Base-by-base conservation (phyloP, 2,888 invertebrate genomes). In the Euplagia quadripunctaria region DNA sequence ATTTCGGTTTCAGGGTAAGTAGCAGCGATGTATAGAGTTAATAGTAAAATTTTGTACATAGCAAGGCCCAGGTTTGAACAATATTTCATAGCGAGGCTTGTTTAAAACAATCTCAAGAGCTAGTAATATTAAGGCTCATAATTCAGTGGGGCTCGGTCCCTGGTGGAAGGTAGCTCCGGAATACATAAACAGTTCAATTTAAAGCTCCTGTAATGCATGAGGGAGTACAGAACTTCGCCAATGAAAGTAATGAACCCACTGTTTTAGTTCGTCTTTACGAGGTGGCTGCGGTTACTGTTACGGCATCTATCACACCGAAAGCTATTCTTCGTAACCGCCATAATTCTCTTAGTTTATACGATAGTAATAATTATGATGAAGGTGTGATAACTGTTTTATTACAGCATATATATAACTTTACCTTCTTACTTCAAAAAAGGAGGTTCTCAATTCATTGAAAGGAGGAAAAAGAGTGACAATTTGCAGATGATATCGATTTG, bases 131-230 rank as follows among this genome's bases (percentile, higher is more conserved):
- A 74, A 70, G 74, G 74, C 76, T 73, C 81, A 85, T 84, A 81
- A 84, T 85, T 85, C 85, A 82, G 76, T 67, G 78, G 58, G 75
- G 74, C 80, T 68, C 68, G 72, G 80, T 82, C 84, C 85, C 83
- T 79, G 51, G 76, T 77, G 81, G 78, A 79, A 79, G 81, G 82
- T 81, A 82, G 80, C 81, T 79, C 81, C 83, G 76, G 86, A 89
- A 90, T 90, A 90, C 90, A 89, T 91, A 90, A 91, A 91, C 90
- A 89, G 89, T 88, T 91, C 87, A 88, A 90, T 91, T 91, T 89
- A 87, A 89, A 88, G 85, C 86, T 85, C 79, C 76, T 75, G 84
- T 86, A 87, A 89, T 85, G 80, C 87, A 86, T 85, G 85, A 83
- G 87, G 85, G 86, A 87, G 83, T 78, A 79, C 72, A 81, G 82